Evolutionary conservation across 2,888 invertebrate species (phyloP).

Genomic region (Stenichneumon culpator): DNA sequence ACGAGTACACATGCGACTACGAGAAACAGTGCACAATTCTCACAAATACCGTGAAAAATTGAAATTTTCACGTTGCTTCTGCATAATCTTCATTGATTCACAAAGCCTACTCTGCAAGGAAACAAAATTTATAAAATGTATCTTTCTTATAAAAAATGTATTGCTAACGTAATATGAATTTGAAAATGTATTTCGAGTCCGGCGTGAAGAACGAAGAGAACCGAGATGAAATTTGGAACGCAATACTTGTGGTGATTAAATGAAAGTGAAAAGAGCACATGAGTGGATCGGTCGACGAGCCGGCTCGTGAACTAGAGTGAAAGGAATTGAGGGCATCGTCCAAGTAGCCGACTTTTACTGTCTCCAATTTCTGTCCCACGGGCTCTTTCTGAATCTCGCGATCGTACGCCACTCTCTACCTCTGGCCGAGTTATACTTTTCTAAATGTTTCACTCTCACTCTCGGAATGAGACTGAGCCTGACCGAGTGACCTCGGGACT

Average conservation of each 20-base stretch:
- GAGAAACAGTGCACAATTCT: neutral
- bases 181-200: neutral
- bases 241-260: neutral
- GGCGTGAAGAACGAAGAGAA: neutral
- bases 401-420: conserved; percentile 7
- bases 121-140: neutral
- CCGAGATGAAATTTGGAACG: neutral
- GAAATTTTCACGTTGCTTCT: neutral
- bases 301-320: neutral
- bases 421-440: conserved; percentile 39
- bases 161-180: neutral
- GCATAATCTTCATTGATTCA: neutral
- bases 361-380: neutral
- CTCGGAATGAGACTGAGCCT: conserved; percentile 37
- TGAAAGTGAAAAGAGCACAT: neutral
- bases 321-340: conserved; percentile 2
- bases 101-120: neutral
- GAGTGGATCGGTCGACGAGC: neutral
- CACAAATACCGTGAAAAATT: neutral
- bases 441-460: conserved; percentile 65
- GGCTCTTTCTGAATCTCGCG: neutral
- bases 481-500: neutral
- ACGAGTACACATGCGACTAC: no score
- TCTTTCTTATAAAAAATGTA: neutral
- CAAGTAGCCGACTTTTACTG: neutral